Evolutionary conservation across 92 coral and sea anemone genomes (phyloP), one percentile per base, ranked within the genome.

Genomic region (Porites rus): DNA sequence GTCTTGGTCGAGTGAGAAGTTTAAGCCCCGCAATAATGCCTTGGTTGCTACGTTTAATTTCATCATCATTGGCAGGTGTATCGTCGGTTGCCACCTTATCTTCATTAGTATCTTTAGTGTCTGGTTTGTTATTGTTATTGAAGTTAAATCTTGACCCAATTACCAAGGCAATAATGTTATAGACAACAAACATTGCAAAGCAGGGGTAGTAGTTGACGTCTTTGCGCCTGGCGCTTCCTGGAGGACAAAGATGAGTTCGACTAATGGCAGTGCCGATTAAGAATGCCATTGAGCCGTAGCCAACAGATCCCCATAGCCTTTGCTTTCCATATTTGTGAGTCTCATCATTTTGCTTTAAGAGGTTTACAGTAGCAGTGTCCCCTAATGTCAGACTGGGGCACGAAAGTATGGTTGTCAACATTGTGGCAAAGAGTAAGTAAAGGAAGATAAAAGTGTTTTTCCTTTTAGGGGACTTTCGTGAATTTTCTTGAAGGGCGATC

Each of bases 321-420:
- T 97, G 99, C 72, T 93, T 91, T 5, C 99, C 99, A 71, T 97
- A 97, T 75, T 95, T 97, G 68, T 93, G 98, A 3, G 99, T 95
- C 84, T 97, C 98, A 18, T 81, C 78, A 69, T 90, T 91, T 56
- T 86, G 92, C 79, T 91, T 94, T 68, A 97, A 79, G 59, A 95
- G 91, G 84, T 95, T 95, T 10, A 97, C 99, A 72, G 99, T 97
- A 59, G 99, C 99, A 31, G 98, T 90, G 87, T 97, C 99, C 19
- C 92, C 99, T 52, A 97, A 62, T 22, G 98, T 97, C 9, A 97
- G 94, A 71, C 99, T 94, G 50, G 99, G 99, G 31, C 99, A 97
- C 6, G 99, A 95, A 51, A 97, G 60, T 7, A 92, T 90, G 46
- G 97, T 95, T 28, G 94, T 84, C 60, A 94, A 86, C 16, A 97